Evolutionary conservation across 2,797 vertebrate genomes (phyloP).

Genomic region (Brotula barbata): DNA sequence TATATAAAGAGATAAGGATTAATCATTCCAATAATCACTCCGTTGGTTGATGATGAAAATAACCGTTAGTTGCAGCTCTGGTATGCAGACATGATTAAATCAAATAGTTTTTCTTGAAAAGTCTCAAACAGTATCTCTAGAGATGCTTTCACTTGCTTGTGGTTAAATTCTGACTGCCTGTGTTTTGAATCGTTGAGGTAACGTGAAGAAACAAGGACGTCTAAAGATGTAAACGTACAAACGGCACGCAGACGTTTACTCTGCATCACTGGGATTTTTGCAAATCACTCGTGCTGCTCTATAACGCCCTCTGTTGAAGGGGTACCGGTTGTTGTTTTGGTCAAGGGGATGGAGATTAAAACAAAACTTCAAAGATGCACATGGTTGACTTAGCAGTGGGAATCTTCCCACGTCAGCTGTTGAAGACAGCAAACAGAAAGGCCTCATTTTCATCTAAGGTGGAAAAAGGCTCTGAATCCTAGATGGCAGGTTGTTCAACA

Average conservation of each 20-base stretch:
- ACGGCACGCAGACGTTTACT: constrained; percentile 68
- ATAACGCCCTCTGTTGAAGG: constrained; percentile 60
- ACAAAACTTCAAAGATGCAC: constrained; percentile 60
- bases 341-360: constrained; percentile 69
- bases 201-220: constrained; percentile 43
- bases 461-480: constrained; percentile 57
- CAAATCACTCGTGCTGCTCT: constrained; percentile 67
- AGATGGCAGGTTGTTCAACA: constrained; percentile 51
- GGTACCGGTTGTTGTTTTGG: constrained; percentile 63
- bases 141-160: constrained; percentile 19
- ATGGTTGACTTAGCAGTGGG: constrained; percentile 49
- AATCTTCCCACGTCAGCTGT: constrained; percentile 59
- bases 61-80: too few species aligned
- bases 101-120: constrained; percentile 3
- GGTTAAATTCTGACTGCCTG: neutral
- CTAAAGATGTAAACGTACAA: constrained; percentile 50
- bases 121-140: neutral
- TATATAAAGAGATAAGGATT: too few species aligned
- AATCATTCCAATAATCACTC: too few species aligned
- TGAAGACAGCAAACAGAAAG: constrained; percentile 59
- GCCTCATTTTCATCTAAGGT: constrained; percentile 62
- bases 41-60: too few species aligned
- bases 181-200: constrained; percentile 38
- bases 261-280: constrained; percentile 57
- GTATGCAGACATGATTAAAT: constrained; percentile 2